These are phyloP conservation scores for Loriculus beryllinus DNA, from an alignment of 2,797 vertebrate genomes.

Conservation along the genomic window DNA sequence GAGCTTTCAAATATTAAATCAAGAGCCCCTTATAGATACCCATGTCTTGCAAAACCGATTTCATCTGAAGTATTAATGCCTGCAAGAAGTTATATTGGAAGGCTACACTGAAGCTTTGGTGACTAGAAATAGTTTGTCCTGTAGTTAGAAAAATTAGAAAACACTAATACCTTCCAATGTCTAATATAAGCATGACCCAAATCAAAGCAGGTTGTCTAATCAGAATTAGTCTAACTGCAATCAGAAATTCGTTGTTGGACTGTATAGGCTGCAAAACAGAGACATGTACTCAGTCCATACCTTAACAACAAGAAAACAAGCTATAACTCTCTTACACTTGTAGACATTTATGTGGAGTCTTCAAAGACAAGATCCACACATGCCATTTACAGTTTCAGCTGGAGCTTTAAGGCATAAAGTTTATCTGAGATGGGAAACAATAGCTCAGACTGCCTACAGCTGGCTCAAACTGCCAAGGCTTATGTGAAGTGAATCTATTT, in stretches of 20 bases:
- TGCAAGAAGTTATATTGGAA: background rate
- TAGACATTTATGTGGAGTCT: background rate
- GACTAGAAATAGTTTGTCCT: background rate
- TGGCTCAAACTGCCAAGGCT: background rate
- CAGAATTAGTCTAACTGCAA: background rate
- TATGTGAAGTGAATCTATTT: background rate
- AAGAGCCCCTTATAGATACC: background rate
- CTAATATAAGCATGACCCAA: background rate
- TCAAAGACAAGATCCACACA: constrained; percentile 7
- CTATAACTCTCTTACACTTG: background rate
- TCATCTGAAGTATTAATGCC: background rate
- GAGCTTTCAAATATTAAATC: background rate
- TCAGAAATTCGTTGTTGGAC: background rate
- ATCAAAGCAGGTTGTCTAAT: background rate
- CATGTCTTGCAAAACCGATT: background rate
- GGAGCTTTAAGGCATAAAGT: background rate
- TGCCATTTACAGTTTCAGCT: background rate
- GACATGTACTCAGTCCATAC: background rate
- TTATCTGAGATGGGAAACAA: background rate
- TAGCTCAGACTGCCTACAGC: background rate
- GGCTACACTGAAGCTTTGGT: background rate
- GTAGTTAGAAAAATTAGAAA: background rate
- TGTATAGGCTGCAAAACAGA: background rate
- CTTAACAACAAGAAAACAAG: background rate
- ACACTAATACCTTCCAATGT: background rate